Conservation (phyloP, 2,888 invertebrate species). For the Buathra laborator region DNA sequence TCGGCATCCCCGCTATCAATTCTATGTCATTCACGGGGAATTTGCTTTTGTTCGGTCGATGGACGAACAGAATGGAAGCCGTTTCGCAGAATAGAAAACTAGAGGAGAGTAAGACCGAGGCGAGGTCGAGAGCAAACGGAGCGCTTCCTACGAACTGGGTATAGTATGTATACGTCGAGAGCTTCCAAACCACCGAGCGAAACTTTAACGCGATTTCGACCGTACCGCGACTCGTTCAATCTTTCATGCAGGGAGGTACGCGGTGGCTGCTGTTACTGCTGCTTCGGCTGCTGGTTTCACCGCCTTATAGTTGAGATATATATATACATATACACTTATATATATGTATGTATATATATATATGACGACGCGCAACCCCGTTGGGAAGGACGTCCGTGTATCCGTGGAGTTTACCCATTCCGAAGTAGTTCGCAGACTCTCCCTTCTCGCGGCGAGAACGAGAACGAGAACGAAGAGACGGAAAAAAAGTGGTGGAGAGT, state of each 20-base stretch:
- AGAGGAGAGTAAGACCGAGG: slow-evolving; percentile 23
- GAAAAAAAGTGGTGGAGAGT: slow-evolving; percentile 17
- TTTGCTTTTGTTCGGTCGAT: slow-evolving; percentile 1
- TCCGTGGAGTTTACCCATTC: slow-evolving; percentile 34
- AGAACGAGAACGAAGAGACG: slow-evolving; percentile 9
- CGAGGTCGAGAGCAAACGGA: slow-evolving; percentile 13
- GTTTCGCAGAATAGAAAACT: background rate
- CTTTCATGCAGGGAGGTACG: slow-evolving; percentile 53
- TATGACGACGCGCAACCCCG: slow-evolving; percentile 9
- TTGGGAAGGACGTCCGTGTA: slow-evolving; percentile 32
- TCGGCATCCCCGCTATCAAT: background rate
- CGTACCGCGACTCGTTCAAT: slow-evolving; percentile 53
- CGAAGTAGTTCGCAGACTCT: slow-evolving; percentile 28
- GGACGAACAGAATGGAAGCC: background rate
- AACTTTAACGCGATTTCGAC: slow-evolving; percentile 62
- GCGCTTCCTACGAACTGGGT: slow-evolving; percentile 33
- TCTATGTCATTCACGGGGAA: background rate
- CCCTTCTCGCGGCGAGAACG: slow-evolving; percentile 8
- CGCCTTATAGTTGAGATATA: background rate
- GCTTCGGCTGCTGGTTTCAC: slow-evolving; percentile 18
- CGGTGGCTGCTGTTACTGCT: slow-evolving; percentile 38
- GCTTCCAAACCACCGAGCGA: slow-evolving; percentile 53
- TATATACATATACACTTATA: background rate
- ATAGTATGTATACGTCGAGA: slow-evolving; percentile 21
- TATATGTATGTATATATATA: background rate